Conservation (phyloP, 2,113 vertebrate genomes). For the Alaudala cheleensis region DNA sequence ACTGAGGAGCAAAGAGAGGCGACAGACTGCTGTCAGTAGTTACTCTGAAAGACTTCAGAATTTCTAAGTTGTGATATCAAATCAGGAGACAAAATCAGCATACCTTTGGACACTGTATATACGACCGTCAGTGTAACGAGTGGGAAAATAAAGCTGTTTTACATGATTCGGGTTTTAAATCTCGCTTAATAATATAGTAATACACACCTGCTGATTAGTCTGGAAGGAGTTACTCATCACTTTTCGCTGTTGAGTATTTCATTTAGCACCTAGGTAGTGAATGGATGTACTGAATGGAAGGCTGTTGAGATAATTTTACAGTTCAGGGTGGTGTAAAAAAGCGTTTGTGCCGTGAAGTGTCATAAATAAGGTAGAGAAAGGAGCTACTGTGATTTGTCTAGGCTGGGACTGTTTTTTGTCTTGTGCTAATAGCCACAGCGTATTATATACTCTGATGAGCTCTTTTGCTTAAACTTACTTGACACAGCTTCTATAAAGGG, state of each 20-base stretch:
- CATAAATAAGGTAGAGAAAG: neutral
- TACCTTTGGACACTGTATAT: fast-evolving
- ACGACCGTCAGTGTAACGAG: neutral
- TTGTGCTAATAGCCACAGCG: neutral
- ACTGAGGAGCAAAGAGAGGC: neutral
- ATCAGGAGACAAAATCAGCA: fast-evolving
- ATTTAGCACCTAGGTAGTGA: neutral
- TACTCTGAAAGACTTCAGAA: fast-evolving
- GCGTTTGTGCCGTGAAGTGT: neutral
- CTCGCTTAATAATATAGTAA: fast-evolving
- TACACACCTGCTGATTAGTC: neutral
- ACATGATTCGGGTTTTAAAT: neutral
- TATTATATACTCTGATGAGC: neutral
- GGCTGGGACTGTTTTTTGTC: fast-evolving
- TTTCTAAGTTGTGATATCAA: fast-evolving
- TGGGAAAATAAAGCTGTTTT: neutral
- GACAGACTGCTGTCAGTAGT: neutral
- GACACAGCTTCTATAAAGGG: neutral
- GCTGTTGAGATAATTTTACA: neutral
- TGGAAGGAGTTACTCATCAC: fast-evolving
- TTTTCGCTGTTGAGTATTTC: neutral
- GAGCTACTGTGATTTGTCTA: neutral
- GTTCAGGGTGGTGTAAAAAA: neutral
- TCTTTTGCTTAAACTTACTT: neutral
- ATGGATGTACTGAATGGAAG: neutral